Conservation (phyloP, 2,888 invertebrate genomes). For the Zhengitettix transpicula region DNA sequence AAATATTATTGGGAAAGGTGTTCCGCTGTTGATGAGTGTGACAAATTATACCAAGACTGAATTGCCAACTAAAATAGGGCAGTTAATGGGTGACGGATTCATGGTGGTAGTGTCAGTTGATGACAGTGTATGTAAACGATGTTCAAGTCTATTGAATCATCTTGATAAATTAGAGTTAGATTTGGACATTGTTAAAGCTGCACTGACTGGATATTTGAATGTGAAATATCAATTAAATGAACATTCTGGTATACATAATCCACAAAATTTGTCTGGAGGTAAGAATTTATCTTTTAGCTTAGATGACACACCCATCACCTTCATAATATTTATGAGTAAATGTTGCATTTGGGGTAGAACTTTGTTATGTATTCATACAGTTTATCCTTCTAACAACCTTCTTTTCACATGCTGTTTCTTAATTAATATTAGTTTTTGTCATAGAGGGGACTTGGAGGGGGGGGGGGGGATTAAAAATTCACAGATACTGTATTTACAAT, state of each 20-base stretch:
- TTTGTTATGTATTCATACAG: too few relatives aligned
- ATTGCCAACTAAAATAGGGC: conserved; percentile 31
- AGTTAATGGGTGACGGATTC: conserved; percentile 30
- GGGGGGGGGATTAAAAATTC: too few relatives aligned
- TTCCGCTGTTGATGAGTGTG: conserved; percentile 17
- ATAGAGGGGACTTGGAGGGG: too few relatives aligned
- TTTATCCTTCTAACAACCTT: too few relatives aligned
- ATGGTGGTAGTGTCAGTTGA: conserved; percentile 29
- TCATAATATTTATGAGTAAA: too few relatives aligned
- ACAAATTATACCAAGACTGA: conserved; percentile 28
- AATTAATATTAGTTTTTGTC: too few relatives aligned
- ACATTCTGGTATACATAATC: not conserved
- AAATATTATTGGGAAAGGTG: conserved; percentile 20
- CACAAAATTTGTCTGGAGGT: too few relatives aligned
- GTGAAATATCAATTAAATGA: conserved; percentile 15
- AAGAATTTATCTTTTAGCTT: too few relatives aligned
- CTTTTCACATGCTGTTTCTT: too few relatives aligned
- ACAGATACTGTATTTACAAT: too few relatives aligned
- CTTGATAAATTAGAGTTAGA: conserved; percentile 31
- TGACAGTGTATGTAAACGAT: conserved; percentile 29
- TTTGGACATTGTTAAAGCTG: conserved; percentile 23
- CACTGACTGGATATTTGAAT: conserved; percentile 15
- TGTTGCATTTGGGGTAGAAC: too few relatives aligned
- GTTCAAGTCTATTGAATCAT: conserved; percentile 28
- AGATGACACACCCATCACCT: too few relatives aligned